phyloP scores from a whole-genome alignment of 2,888 invertebrate genomes.

The Willowsia nigromaculata region DNA sequence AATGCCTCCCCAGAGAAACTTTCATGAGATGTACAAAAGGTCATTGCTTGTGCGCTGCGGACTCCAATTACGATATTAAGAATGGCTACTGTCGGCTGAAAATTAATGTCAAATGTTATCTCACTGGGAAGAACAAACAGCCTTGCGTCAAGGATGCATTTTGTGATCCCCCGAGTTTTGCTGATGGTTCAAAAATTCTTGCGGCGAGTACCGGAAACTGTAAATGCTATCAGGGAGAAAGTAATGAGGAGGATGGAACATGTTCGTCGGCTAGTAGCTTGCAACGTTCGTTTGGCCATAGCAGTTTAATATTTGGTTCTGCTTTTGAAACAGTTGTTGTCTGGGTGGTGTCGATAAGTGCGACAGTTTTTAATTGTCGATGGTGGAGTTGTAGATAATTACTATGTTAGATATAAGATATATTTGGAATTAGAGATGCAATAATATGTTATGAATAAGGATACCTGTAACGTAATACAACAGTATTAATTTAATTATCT shows the following conservation, averaged over 20 bases:
- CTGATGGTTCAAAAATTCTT: conserved; percentile 43
- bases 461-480: too few species aligned
- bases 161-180: conserved; percentile 57
- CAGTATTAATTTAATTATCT: too few species aligned
- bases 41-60: conserved; percentile 56
- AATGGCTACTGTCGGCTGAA: conserved; percentile 54
- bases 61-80: conserved; percentile 47
- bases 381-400: too few species aligned
- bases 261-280: conserved; percentile 35
- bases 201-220: conserved; percentile 56
- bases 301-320: conserved; percentile 13
- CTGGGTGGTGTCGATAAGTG: background rate
- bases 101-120: conserved; percentile 52
- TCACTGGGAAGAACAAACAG: conserved; percentile 32
- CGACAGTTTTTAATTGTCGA: background rate
- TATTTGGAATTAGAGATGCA: too few species aligned
- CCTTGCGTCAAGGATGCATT: conserved; percentile 50
- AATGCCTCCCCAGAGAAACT: conserved; percentile 57
- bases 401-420: too few species aligned
- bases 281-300: conserved; percentile 60
- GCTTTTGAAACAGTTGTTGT: background rate
- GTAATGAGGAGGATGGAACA: conserved; percentile 55
- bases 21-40: conserved; percentile 57
- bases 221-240: conserved; percentile 61
- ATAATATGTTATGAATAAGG: too few species aligned